These are phyloP conservation scores for Tanypteryx hageni DNA, from an alignment of 2,888 invertebrate species.

Conservation along the genomic window DNA sequence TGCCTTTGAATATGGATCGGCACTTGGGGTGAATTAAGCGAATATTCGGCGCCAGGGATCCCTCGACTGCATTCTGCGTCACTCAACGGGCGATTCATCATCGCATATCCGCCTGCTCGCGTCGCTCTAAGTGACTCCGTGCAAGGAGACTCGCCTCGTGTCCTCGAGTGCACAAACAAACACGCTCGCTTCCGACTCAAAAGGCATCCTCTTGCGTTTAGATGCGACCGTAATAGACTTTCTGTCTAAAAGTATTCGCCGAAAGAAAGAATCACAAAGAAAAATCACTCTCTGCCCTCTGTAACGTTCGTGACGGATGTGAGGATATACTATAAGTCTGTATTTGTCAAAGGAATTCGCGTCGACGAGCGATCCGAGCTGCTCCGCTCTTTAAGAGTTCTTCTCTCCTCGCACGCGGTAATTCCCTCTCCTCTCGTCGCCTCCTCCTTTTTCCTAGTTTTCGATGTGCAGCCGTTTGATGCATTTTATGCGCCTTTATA, in stretches of 20 bases:
- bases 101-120: background rate
- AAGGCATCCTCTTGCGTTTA: background rate
- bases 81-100: background rate
- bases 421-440: background rate
- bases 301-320: background rate
- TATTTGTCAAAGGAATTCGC: background rate
- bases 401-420: background rate
- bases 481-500: background rate
- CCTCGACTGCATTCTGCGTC: too few species aligned
- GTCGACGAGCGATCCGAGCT: background rate
- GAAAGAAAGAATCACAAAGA: constrained; percentile 5
- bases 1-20: too few species aligned
- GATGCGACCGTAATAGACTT: background rate
- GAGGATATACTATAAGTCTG: background rate
- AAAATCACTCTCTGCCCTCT: background rate
- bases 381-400: background rate
- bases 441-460: too few species aligned
- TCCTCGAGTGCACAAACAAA: background rate
- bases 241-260: background rate
- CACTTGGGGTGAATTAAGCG: too few species aligned
- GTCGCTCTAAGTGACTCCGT: background rate
- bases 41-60: too few species aligned
- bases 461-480: too few species aligned
- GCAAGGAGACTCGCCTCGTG: background rate
- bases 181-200: background rate